phyloP scores from a whole-genome alignment of 2,113 vertebrate species.

The Perca fluviatilis region DNA sequence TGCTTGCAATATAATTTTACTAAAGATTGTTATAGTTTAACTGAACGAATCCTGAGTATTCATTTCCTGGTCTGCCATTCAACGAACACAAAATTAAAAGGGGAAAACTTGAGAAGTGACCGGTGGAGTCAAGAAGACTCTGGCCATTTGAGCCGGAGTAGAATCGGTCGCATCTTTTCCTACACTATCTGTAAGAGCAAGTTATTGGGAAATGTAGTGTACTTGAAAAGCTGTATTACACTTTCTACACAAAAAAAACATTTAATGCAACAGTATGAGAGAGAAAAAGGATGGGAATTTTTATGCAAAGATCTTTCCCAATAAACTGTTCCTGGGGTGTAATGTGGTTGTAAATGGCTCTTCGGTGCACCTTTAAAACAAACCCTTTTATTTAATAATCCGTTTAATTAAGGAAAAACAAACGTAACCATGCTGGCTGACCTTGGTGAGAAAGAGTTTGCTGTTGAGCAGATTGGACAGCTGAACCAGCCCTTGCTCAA shows the following conservation, averaged over 20 bases:
- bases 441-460: constrained; percentile 98
- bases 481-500: constrained; percentile 95
- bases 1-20: no score
- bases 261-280: not conserved
- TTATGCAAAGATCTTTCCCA: not conserved
- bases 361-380: not conserved
- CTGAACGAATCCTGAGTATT: no score
- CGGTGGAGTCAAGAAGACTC: no score
- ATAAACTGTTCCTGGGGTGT: not conserved
- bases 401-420: not conserved
- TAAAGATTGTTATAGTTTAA: no score
- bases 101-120: no score
- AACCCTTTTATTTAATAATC: not conserved
- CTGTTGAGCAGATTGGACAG: constrained; percentile 98
- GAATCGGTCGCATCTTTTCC: no score
- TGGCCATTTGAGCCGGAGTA: no score
- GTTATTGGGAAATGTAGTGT: not conserved
- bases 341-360: not conserved
- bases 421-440: constrained; percentile 48
- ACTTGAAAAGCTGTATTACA: not conserved
- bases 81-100: no score
- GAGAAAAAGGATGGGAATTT: not conserved
- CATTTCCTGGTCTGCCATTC: no score
- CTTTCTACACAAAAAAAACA: not conserved
- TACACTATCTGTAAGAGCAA: not conserved